Percentiles rank a stretch among this genome's conserved stretches.
phyloP scores from a whole-genome alignment of 2,888 invertebrate genomes.

The Philonicus albiceps region DNA sequence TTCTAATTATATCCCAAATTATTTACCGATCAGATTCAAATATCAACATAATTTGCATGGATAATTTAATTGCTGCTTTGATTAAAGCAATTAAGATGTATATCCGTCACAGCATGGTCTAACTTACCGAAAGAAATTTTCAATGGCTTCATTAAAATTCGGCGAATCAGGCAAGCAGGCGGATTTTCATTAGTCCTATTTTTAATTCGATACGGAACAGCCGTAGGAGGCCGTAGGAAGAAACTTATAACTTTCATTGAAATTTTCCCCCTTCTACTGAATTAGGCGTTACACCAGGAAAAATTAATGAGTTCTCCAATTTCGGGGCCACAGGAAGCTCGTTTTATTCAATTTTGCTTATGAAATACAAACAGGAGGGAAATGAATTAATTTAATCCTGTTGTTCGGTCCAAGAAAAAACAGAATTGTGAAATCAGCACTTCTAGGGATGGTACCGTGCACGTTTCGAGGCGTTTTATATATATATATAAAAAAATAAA shows the following conservation, averaged over 20 bases:
- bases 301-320: slow-evolving; percentile 39
- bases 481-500: neutral
- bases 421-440: slow-evolving; percentile 36
- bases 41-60: neutral
- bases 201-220: neutral
- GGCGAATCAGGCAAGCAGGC: neutral
- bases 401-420: slow-evolving; percentile 35
- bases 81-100: slow-evolving; percentile 1
- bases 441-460: slow-evolving; percentile 12
- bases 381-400: slow-evolving; percentile 39
- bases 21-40: neutral
- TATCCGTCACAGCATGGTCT: neutral
- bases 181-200: neutral
- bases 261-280: slow-evolving; percentile 6
- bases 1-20: neutral
- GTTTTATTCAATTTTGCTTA: slow-evolving; percentile 37
- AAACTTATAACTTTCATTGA: slow-evolving; percentile 14
- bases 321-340: slow-evolving; percentile 35
- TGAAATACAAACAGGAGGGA: slow-evolving; percentile 38
- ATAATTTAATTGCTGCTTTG: neutral
- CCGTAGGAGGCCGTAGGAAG: neutral
- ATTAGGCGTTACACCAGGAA: neutral
- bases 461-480: neutral
- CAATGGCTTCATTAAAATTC: slow-evolving; percentile 12
- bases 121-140: neutral